Evolutionary conservation across 2,888 invertebrate species (phyloP), one percentile per base, ranked within the genome.

Genomic region (Drosophila gaucha): DNA sequence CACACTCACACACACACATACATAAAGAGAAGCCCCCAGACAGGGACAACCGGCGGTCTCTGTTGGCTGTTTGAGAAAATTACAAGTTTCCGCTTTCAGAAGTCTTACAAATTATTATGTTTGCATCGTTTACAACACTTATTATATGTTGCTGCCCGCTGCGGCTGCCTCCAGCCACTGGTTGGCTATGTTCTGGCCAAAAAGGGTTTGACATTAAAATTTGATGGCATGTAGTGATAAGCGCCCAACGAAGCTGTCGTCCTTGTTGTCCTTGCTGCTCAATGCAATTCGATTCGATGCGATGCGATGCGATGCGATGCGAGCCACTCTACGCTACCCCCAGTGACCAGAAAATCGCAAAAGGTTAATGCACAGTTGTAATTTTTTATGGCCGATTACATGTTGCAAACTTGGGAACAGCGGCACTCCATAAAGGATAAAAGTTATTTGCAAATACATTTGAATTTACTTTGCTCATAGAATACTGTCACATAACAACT

Each of bases 31-130:
- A 39, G 16, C 10, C 30, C 33, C 6, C 24, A n/a, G 16, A 28
- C 16, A 46, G 50, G 20, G 35, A 28, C 22, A 24, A 22, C 14
- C 28, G 20, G 12, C n/a, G 52, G 30, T 67, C 64, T 68, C 65
- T 63, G 60, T 67, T 73, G 68, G 78, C 73, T 69, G 83, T 78
- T 74, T 71, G 85, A 71, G 66, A 85, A 86, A 87, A 87, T 80
- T 85, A 88, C 89, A 89, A 78, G 89, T 83, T 80, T 89, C 86
- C 83, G 88, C 88, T 89, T 89, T 88, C 88, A 89, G 73, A 87
- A 87, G 78, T 85, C 83, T 74, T 82, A 85, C 74, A 86, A 88
- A 87, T 82, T 87, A 79, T 85, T 88, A 87, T 85, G 84, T 85
- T 85, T 84, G 78, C 85, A 82, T 85, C 84, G 84, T 85, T 84